These are phyloP conservation scores for Eutolmus rufibarbis DNA, from an alignment of 2,888 invertebrate genomes.

Conservation along the genomic window DNA sequence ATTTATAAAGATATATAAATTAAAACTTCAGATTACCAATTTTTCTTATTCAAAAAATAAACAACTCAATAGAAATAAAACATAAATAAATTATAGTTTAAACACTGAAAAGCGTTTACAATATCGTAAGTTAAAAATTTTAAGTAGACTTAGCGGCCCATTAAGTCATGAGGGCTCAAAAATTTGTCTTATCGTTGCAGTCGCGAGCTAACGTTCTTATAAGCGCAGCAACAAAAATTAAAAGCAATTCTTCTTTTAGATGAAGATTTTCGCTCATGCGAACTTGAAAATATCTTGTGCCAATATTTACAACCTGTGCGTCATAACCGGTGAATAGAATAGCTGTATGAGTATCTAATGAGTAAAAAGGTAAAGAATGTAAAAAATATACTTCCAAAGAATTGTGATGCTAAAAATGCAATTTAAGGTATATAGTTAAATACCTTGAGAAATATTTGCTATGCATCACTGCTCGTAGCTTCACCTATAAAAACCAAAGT, in stretches of 20 bases:
- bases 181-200: not conserved
- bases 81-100: no score
- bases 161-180: no score
- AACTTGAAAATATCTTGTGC: not conserved
- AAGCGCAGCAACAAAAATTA: not conserved
- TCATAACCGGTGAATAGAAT: not conserved
- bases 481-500: not conserved
- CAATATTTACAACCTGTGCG: not conserved
- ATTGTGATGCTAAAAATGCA: not conserved
- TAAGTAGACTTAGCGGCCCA: no score
- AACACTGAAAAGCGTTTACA: no score
- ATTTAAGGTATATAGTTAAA: not conserved
- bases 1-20: no score
- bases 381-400: not conserved
- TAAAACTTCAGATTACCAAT: no score
- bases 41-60: no score
- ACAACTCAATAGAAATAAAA: no score
- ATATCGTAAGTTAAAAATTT: no score
- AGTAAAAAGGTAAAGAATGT: not conserved
- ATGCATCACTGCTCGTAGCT: not conserved
- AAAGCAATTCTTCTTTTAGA: not conserved
- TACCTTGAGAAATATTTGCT: not conserved
- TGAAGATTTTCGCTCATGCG: not conserved
- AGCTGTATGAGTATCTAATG: not conserved
- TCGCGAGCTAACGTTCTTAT: not conserved